Evolutionary conservation across 2,113 vertebrate genomes (phyloP).

Genomic region (Sminthopsis crassicaudata): DNA sequence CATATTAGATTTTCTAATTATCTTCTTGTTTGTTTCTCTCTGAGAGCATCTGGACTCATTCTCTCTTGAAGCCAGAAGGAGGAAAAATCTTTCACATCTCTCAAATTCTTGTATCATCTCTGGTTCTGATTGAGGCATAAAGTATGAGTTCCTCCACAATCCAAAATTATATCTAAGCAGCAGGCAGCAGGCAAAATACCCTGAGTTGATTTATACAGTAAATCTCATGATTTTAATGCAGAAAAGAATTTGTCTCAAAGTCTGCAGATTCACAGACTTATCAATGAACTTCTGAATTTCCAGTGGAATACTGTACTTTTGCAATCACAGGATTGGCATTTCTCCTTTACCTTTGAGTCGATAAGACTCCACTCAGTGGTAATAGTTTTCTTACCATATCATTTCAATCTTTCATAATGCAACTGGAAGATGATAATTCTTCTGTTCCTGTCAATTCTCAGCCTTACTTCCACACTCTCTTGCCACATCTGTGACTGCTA

Average conservation of each 20-base stretch:
- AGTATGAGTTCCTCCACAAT: neutral
- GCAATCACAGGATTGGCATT: neutral
- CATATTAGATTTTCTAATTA: neutral
- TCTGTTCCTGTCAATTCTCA: neutral
- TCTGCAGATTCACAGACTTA: neutral
- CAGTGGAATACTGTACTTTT: neutral
- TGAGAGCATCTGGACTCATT: neutral
- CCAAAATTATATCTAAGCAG: neutral
- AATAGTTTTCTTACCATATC: neutral
- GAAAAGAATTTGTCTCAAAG: neutral
- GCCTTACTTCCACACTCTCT: neutral
- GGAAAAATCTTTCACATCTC: neutral
- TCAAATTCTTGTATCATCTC: neutral
- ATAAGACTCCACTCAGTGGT: neutral
- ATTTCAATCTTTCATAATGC: neutral
- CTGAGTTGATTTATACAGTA: neutral
- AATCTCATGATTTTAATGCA: neutral
- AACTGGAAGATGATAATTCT: neutral
- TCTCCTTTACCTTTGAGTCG: neutral
- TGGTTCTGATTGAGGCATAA: neutral
- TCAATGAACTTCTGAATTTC: neutral
- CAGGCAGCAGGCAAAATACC: neutral
- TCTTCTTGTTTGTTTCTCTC: neutral
- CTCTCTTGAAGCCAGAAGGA: neutral
- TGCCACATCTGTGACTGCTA: neutral